Evolutionary conservation across 2,797 vertebrate species (phyloP), one percentile per base, ranked within the genome.

Genomic region (Urosaurus nigricauda): DNA sequence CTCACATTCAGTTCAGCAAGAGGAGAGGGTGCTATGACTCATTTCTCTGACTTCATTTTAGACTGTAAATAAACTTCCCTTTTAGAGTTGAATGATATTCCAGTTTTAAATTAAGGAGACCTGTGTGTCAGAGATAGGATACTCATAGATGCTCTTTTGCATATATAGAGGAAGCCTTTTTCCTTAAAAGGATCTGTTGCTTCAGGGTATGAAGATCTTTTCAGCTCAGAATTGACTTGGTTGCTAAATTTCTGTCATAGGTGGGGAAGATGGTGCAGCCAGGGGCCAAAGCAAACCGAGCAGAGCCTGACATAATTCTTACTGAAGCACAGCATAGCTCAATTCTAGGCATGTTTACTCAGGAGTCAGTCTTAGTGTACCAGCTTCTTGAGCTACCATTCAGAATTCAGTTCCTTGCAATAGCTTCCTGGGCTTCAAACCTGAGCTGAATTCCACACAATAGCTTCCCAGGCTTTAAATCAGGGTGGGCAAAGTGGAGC

Each of bases 21-120:
- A 51, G 5, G 63, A 60, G 58, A 51, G 19, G 35, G 71, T 73
- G 5, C 8, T 0, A 84, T 29, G 40, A 84, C 68, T 63, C 0
- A 0, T 37, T 92, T 92, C 83, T 71, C 24, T 82, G 21, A 47
- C 71, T 75, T n/a, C 71, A 51, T 47, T 75, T 71, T 43, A 56
- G 58, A 53, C 26, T 13, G 74, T 60, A 75, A 37, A 89, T 37
- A 74, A 81, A 60, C 17, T 43, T 9, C 32, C 11, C 1, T 78
- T 78, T 19, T 13, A 68, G 65, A 78, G 35, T 83, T 26, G 58
- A 74, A 85, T 73, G 65, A n/a, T 2, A 60, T 80, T 74, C 29
- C 29, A 63, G 37, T 85, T 77, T 29, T 29, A 75, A 29, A 71
- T 51, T 60, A 17, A 40, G 43, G 53, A 5, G 53, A 80, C 60